phyloP scores from a whole-genome alignment of 2,113 vertebrate genomes.

The Callipepla californica region DNA sequence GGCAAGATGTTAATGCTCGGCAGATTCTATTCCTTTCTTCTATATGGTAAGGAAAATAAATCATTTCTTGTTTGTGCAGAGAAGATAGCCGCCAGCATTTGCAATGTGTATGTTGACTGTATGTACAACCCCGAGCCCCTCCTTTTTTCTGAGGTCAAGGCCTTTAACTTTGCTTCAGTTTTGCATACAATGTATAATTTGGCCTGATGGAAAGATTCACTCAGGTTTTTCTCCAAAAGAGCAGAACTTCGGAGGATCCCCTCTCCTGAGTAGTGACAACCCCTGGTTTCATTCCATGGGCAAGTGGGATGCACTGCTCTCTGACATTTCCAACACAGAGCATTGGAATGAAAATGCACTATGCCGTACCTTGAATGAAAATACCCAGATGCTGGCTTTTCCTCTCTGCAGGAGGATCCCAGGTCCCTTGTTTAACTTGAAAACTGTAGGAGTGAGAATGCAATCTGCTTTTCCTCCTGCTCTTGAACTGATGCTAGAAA shows the following conservation, averaged over 20 bases:
- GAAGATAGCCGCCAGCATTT: constrained; percentile 1
- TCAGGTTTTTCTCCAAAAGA: not conserved
- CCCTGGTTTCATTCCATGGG: fast-evolving
- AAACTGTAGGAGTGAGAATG: not conserved
- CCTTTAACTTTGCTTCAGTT: not conserved
- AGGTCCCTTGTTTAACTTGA: not conserved
- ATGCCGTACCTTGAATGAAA: not conserved
- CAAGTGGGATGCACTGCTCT: fast-evolving
- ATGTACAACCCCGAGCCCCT: not conserved
- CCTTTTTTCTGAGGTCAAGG: constrained; percentile 55
- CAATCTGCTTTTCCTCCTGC: not conserved
- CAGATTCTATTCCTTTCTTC: constrained; percentile 44
- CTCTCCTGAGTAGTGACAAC: fast-evolving
- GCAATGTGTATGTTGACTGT: not conserved
- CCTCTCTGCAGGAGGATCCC: not conserved
- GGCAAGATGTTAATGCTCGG: constrained; percentile 57
- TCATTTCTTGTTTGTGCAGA: constrained; percentile 35
- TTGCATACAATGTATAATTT: not conserved
- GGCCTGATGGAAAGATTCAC: not conserved
- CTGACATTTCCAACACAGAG: not conserved
- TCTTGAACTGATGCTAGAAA: not conserved
- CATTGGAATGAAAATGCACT: not conserved
- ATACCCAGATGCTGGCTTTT: not conserved
- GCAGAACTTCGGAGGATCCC: not conserved
- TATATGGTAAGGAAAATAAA: not conserved